Conservation (phyloP, 64 coral and sea anemone species). For the Pocillopora verrucosa region DNA sequence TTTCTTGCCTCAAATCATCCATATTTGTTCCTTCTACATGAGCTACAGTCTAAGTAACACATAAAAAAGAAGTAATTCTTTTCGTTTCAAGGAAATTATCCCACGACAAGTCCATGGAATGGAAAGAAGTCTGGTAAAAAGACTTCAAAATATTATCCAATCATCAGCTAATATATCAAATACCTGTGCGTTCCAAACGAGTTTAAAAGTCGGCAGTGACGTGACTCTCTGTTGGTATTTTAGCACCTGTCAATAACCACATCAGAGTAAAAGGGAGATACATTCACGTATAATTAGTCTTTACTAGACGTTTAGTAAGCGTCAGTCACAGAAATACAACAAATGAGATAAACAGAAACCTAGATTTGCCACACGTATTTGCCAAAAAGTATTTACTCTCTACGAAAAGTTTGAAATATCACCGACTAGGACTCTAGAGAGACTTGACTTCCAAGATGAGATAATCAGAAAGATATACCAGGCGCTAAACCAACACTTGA, state of each 20-base stretch:
- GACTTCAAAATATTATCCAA: background rate
- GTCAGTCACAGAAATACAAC: too few species aligned
- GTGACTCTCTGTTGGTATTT: constrained; percentile 49
- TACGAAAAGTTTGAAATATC: too few species aligned
- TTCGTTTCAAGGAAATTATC: too few species aligned
- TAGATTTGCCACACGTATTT: too few species aligned
- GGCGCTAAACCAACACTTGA: too few species aligned
- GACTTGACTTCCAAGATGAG: too few species aligned
- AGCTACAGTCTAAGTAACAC: constrained; percentile 2
- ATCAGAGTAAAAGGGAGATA: background rate
- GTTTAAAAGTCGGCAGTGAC: constrained; percentile 47
- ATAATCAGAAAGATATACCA: too few species aligned
- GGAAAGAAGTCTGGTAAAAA: background rate
- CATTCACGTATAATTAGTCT: too few species aligned
- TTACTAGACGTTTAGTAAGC: too few species aligned
- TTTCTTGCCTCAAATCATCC: constrained; percentile 9
- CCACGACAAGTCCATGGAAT: background rate
- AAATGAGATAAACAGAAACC: too few species aligned
- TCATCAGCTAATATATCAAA: background rate
- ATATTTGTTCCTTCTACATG: constrained; percentile 25
- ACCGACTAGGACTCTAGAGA: too few species aligned
- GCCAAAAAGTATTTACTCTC: too few species aligned
- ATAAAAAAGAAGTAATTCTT: background rate
- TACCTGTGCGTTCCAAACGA: constrained; percentile 63
- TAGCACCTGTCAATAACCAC: constrained; percentile 30